Conservation (phyloP, 1,140 invertebrate genomes). For the Micrasema longulum region DNA sequence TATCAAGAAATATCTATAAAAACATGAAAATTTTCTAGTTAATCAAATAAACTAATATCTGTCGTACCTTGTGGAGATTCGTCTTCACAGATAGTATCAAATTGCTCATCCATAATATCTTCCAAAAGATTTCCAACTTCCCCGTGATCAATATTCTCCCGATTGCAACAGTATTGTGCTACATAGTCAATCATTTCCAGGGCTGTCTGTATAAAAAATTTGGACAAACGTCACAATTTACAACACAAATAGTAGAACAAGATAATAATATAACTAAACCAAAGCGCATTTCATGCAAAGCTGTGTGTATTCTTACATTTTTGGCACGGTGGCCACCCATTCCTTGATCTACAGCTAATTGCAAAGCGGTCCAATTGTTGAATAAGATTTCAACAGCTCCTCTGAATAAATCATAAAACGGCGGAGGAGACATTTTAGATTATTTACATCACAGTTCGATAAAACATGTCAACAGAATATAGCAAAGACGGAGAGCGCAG, state of each 20-base stretch:
- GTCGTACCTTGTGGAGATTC: constrained; percentile 62
- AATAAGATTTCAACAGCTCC: constrained; percentile 68
- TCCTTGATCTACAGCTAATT: constrained; percentile 70
- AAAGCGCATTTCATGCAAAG: neutral
- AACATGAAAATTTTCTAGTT: constrained; percentile 22
- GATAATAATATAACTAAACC: neutral
- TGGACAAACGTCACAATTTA: no score
- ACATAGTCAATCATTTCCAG: constrained; percentile 66
- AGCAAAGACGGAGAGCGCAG: no score
- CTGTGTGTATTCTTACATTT: constrained; percentile 61
- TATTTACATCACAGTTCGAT: constrained; percentile 7
- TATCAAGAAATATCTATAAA: no score
- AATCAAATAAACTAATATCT: neutral
- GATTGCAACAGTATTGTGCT: constrained; percentile 63
- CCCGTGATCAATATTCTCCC: constrained; percentile 63
- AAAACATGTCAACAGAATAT: no score
- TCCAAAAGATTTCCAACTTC: constrained; percentile 67
- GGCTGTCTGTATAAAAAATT: constrained; percentile 59
- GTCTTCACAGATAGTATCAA: constrained; percentile 70
- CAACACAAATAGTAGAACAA: no score
- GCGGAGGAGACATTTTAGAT: constrained; percentile 33
- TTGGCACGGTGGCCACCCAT: constrained; percentile 68
- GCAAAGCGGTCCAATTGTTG: constrained; percentile 70
- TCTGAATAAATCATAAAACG: constrained; percentile 56
- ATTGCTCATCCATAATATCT: constrained; percentile 71